These are phyloP conservation scores for Daktulosphaira vitifoliae DNA, from an alignment of 1,140 invertebrate genomes.

Conservation along the genomic window DNA sequence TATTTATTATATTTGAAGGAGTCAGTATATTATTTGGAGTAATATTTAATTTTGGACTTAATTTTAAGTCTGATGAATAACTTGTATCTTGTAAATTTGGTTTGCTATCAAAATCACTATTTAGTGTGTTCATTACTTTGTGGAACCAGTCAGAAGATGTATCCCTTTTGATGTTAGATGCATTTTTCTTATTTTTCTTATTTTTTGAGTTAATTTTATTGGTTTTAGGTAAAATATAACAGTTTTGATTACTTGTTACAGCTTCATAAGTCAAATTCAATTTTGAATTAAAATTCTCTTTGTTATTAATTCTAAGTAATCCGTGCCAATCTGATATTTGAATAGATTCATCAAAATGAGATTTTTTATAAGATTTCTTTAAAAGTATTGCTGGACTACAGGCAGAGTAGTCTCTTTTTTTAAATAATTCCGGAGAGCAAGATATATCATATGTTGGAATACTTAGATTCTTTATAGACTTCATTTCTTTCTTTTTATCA, in stretches of 20 bases:
- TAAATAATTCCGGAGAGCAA: neutral
- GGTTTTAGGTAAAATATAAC: no score
- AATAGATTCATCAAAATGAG: neutral
- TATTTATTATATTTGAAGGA: no score
- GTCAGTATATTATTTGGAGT: no score
- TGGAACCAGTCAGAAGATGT: slow-evolving; percentile 11
- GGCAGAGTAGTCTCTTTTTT: no score
- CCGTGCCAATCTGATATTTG: neutral
- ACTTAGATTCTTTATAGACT: neutral
- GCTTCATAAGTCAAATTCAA: no score
- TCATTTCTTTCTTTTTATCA: slow-evolving; percentile 11
- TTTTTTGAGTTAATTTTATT: neutral
- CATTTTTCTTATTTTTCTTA: neutral
- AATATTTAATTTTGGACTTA: no score
- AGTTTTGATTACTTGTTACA: no score
- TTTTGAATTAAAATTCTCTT: no score
- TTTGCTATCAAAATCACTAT: no score
- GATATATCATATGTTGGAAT: neutral
- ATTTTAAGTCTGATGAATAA: no score
- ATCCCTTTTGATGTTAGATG: neutral
- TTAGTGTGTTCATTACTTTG: slow-evolving; percentile 10
- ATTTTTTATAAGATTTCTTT: neutral
- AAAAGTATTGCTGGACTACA: no score
- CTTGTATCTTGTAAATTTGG: no score
- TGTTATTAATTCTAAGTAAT: neutral